Base-by-base conservation (phyloP, 2,888 invertebrate species). In the Iphiclides podalirius region DNA sequence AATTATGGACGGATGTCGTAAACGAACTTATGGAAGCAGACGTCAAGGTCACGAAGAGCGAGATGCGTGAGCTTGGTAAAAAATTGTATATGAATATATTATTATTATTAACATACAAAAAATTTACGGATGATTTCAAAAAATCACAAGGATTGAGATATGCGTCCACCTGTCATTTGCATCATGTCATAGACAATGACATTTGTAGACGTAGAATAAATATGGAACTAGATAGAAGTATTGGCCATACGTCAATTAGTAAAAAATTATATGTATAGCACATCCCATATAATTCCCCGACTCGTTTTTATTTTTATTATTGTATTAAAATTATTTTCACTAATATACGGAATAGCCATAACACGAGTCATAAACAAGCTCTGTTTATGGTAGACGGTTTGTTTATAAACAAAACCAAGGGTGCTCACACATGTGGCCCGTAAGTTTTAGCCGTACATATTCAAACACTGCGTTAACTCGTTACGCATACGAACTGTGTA, bases 21-120 rank as follows among this genome's bases (percentile, higher is more conserved):
- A 66, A 59, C n/a, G 77, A 79, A 60, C 63, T 88, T 8, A 70
- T 85, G 66, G 62, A 73, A n/a, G 57, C 70, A 1, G 72, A 79
- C 44, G 61, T 72, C n/a, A 74, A 73, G 54, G 68, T 84, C 52
- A 64, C 80, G 1, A 87, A 86, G 60, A 79, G 81, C 58, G 87
- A 87, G 61, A 72, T 77, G 72, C 74, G 84, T 34, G 86, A 87
- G 63, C 72, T 87, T 37, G 85, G 87, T 87, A 72, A 67, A 43
- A 35, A 12, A 38, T 26, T 33, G 20, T 23, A 20, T 6, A 26
- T 26, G 26, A 26, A 2, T 26, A 26, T 26, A 26, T 26, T 20
- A 20, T 6, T n/a, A n/a, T n/a, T n/a, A n/a, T n/a, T n/a, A n/a
- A 20, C 20, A 20, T 6, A 20, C 6, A 20, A 26, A 8, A n/a